These are phyloP conservation scores for Creontiades dilutus DNA, from an alignment of 2,888 invertebrate species.

Conservation along the genomic window DNA sequence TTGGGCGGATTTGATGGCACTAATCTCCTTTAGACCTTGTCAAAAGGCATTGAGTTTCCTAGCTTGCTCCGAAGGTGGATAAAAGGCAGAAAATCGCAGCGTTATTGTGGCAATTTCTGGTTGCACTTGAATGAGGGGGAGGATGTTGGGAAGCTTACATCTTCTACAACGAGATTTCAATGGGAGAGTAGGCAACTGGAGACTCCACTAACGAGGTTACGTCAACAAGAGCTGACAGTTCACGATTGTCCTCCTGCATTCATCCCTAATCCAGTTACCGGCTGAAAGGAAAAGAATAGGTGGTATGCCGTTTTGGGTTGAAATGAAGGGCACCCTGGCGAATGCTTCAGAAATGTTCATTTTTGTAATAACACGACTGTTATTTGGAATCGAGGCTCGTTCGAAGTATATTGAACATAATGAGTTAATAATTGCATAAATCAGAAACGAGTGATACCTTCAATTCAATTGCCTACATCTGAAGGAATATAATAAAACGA, in stretches of 20 bases:
- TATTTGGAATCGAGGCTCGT: too few species aligned
- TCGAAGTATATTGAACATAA: too few species aligned
- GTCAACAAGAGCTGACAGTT: slow-evolving; percentile 34
- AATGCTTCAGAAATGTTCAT: too few species aligned
- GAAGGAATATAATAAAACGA: too few species aligned
- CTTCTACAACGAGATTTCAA: slow-evolving; percentile 33
- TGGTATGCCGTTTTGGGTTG: not conserved
- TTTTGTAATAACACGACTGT: too few species aligned
- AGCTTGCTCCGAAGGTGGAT: not conserved
- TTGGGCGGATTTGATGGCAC: slow-evolving; percentile 1
- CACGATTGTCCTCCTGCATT: not conserved
- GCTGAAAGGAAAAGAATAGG: not conserved
- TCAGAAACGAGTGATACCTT: too few species aligned
- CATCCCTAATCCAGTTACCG: slow-evolving; percentile 28
- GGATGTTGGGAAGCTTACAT: slow-evolving; percentile 39
- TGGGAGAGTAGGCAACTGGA: slow-evolving; percentile 28
- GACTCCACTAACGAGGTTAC: slow-evolving; percentile 45
- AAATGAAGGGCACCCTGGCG: too few species aligned
- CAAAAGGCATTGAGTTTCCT: not conserved
- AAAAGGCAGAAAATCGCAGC: not conserved
- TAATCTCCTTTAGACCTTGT: slow-evolving; percentile 20
- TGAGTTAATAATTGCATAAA: too few species aligned
- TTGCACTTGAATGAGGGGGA: slow-evolving; percentile 24
- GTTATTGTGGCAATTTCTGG: slow-evolving; percentile 35
- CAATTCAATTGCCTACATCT: too few species aligned